A percentile compares a stretch with the other conserved stretches of the same genome.
phyloP scores from a whole-genome alignment of 2,888 invertebrate genomes.

The Stramonita haemastoma region DNA sequence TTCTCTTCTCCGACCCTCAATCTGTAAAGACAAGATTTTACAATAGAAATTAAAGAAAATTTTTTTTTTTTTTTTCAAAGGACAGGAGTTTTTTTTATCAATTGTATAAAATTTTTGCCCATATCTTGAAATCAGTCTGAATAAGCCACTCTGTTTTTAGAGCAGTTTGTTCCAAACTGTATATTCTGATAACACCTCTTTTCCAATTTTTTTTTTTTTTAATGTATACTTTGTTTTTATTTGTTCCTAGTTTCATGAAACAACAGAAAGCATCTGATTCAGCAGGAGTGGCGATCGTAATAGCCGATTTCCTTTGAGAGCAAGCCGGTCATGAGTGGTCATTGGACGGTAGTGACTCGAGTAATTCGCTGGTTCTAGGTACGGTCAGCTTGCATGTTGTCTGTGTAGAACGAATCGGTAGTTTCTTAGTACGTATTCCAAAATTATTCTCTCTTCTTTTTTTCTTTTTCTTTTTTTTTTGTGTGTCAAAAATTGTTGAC shows the following conservation, averaged over 20 bases:
- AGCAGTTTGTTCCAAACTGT: too few relatives aligned
- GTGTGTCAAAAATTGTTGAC: background rate
- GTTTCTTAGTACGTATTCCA: background rate
- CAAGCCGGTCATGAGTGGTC: background rate
- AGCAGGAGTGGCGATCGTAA: background rate
- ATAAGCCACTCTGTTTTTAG: too few relatives aligned
- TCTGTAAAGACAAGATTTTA: too few relatives aligned
- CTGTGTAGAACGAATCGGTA: conserved; percentile 19
- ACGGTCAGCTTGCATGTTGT: conserved; percentile 29
- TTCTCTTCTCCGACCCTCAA: too few relatives aligned
- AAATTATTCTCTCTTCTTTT: background rate
- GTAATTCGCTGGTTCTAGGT: conserved; percentile 6
- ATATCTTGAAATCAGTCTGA: too few relatives aligned
- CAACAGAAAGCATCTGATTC: background rate
- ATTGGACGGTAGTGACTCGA: background rate
- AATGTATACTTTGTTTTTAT: background rate
- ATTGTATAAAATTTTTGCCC: too few relatives aligned
- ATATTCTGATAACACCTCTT: too few relatives aligned
- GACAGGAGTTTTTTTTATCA: too few relatives aligned
- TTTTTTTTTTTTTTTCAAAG: too few relatives aligned
- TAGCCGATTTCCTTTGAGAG: background rate
- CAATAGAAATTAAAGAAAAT: too few relatives aligned
- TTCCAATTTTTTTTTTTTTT: background rate
- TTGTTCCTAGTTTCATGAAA: background rate
- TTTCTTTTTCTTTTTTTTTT: background rate